Evolutionary conservation across 2,797 vertebrate genomes (phyloP), one percentile per base, ranked within the genome.

Genomic region (Gephyroberyx darwinii): DNA sequence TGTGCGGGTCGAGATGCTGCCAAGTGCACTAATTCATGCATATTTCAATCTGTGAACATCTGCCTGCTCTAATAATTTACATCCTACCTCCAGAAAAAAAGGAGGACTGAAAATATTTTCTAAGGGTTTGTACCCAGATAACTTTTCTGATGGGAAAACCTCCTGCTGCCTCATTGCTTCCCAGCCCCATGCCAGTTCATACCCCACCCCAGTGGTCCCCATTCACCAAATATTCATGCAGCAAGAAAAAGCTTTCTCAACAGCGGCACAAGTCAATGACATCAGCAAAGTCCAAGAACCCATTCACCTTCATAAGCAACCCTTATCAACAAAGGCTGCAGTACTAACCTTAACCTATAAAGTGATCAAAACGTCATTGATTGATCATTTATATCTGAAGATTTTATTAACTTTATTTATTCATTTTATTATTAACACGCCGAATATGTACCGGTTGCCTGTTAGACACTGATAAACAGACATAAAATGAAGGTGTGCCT

Each of bases 31-130:
- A 84, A 92, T 88, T 91, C 92, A 88, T 92, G 90, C 89, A 91
- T 91, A 92, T 92, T 92, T 92, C 89, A 91, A 87, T 88, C 62
- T 69, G 70, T 37, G 75, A 89, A 88, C 87, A 91, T 86, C 86
- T 90, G 90, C 90, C 16, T 84, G 80, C 89, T 83, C 88, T 77
- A 85, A 91, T 88, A 90, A 89, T 90, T 91, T 80, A 89, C 70
- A 86, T 78, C 83, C 73, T 62, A 83, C 80, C 87, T 90, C 85
- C 80, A 75, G 84, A 66, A 74, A 74, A 86, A 75, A 57, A 41
- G 67, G 69, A 74, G 33, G 65, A 70, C 83, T 81, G 76, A 86
- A n/a, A 50, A 20, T 26, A 39, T 59, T 59, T 41, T 26, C 43
- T 2, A 50, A 39, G 31, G 30, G 30, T 57, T 68, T 48, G 31